These are phyloP conservation scores for Leucophora obtusa DNA, from an alignment of 2,888 invertebrate species.

Conservation along the genomic window DNA sequence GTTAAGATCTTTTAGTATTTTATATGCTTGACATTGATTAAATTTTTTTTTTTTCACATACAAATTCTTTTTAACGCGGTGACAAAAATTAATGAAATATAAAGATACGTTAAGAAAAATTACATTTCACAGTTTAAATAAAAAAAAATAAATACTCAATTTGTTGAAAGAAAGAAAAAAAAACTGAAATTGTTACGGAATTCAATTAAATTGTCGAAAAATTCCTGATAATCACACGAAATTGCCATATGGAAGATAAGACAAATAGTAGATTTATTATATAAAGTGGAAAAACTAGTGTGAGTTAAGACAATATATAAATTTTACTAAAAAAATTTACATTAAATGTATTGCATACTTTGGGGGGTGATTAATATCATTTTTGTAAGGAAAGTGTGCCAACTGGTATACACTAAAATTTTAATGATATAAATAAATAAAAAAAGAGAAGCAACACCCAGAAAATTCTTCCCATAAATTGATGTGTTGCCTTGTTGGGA, in stretches of 20 bases:
- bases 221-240: not conserved
- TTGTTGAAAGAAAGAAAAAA: not conserved
- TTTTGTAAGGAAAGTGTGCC: no score
- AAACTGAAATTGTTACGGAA: not conserved
- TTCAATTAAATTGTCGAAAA: not conserved
- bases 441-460: no score
- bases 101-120: not conserved
- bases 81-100: not conserved
- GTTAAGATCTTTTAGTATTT: not conserved
- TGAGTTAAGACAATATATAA: not conserved
- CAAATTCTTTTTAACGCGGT: not conserved
- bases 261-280: not conserved
- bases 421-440: no score
- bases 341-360: slow-evolving; percentile 6
- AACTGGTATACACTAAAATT: no score
- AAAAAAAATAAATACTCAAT: not conserved
- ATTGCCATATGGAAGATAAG: not conserved
- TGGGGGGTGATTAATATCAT: not conserved
- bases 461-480: no score
- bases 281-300: not conserved
- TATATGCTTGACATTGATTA: not conserved
- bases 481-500: no score
- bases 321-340: not conserved
- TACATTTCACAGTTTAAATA: not conserved
- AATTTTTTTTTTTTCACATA: not conserved